A percentile compares a stretch with the other conserved stretches of the same genome.
Conservation (phyloP, 2,113 vertebrate genomes). For the Nycticryphes semicollaris region DNA sequence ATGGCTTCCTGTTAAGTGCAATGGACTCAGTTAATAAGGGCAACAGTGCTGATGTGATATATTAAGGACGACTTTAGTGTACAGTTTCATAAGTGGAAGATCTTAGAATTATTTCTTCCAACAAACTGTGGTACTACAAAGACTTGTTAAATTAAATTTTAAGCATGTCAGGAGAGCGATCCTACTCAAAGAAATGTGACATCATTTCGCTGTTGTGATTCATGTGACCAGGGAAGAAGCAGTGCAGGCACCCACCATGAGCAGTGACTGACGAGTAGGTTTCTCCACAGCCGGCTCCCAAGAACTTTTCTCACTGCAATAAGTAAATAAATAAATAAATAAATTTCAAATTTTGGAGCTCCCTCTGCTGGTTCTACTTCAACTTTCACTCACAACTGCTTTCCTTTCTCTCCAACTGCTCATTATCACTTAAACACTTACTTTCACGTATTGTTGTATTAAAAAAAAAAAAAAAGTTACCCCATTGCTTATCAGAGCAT, state of each 20-base stretch:
- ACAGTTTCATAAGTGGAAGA: not conserved
- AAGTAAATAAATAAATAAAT: not conserved
- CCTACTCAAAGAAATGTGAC: not conserved
- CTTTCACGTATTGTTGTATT: not conserved
- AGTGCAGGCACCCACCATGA: rapidly evolving
- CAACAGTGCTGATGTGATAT: not conserved
- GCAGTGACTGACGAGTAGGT: rapidly evolving
- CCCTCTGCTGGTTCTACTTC: constrained; percentile 52
- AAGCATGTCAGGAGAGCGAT: not conserved
- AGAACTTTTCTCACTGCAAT: not conserved
- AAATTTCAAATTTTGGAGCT: not conserved
- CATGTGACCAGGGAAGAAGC: not conserved
- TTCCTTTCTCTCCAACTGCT: not conserved
- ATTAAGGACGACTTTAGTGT: not conserved
- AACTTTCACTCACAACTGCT: not conserved
- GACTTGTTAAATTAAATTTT: not conserved
- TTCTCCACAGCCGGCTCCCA: not conserved
- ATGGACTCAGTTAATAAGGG: not conserved
- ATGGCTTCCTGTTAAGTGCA: not conserved
- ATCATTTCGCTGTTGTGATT: not conserved
- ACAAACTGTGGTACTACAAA: not conserved
- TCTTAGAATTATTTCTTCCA: not conserved
- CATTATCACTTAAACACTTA: not conserved
- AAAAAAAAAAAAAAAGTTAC: not conserved
- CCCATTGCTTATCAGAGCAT: not conserved